Base-by-base conservation (phyloP, 2,113 vertebrate genomes). In the Cyanoramphus novaezelandiae region DNA sequence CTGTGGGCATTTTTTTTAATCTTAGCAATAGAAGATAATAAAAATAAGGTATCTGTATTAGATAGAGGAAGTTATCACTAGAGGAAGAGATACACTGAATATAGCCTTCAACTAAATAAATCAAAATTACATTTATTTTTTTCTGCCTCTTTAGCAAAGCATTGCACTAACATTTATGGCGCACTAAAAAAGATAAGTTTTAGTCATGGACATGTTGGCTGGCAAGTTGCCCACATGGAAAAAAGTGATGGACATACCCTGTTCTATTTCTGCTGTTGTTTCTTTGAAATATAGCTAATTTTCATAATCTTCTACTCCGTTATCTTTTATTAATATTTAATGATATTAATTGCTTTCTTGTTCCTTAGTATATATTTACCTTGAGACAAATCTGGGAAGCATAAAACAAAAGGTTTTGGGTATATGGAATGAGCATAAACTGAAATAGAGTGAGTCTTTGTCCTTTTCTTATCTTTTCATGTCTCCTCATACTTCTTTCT, bases 331-430 rank as follows among this genome's bases (percentile, higher is more conserved):
- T 86, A 86, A 85, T 88, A 93, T 79, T 67, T 91, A 79, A 77
- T 85, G 86, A 28, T 29, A 81, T 76, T 94, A 96, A 94, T 94
- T 96, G 33, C 10, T 95, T 95, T 92, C 37, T 47, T 19, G 7
- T 80, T 96, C 67, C 75, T 52, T 44, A 94, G 46, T 88, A 64
- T 68, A 63, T 85, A 82, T 82, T 94, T 46, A 75, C 25, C 41
- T 91, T 93, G 41, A 75, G 41, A 95, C 53, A 96, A 86, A 75
- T 78, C 43, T 95, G 64, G 52, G 70, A 93, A 79, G 46, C 28
- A 87, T 76, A 92, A 89, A 86, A 7, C 3, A 63, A 64, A 85
- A 65, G n/a, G 17, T 50, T 44, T 59, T 80, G 71, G 19, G 3
- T 72, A 41, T 90, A 39, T 41, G 29, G 47, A 68, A 67, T 74